These are phyloP conservation scores for Mellilla xanthometata DNA, from an alignment of 2,888 invertebrate genomes.

Conservation along the genomic window DNA sequence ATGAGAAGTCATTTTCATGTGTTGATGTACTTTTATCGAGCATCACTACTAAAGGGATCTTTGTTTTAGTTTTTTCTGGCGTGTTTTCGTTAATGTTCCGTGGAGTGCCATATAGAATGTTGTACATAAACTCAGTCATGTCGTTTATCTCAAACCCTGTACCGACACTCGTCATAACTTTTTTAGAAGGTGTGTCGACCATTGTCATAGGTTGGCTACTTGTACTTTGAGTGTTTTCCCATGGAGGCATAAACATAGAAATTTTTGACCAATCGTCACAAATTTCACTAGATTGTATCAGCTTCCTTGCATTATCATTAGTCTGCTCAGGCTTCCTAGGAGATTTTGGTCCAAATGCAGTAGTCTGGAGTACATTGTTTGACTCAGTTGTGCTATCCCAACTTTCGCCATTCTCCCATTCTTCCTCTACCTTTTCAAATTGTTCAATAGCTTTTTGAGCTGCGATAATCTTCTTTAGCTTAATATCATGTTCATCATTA, in stretches of 20 bases:
- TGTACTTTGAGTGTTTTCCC: conserved; percentile 34
- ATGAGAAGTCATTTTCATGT: conserved; percentile 43
- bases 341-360: conserved; percentile 48
- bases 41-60: conserved; percentile 58
- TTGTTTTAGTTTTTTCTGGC: conserved; percentile 40
- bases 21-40: conserved; percentile 68
- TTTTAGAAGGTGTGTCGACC: conserved; percentile 7
- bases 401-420: conserved; percentile 65
- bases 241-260: conserved; percentile 54
- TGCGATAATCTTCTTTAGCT: conserved; percentile 34
- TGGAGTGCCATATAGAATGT: conserved; percentile 47
- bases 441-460: conserved; percentile 54
- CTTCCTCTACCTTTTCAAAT: conserved; percentile 55
- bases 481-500: conserved; percentile 22
- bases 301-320: conserved; percentile 22
- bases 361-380: conserved; percentile 12
- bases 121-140: conserved; percentile 38
- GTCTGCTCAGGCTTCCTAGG: conserved; percentile 37
- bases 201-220: no score
- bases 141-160: conserved; percentile 59
- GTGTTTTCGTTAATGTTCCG: conserved; percentile 61
- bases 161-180: conserved; percentile 35
- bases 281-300: conserved; percentile 38
- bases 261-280: conserved; percentile 62
- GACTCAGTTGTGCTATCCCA: conserved; percentile 48